A percentile compares a stretch with the other conserved stretches of the same genome.
Evolutionary conservation across 1,140 invertebrate genomes (phyloP).

Genomic region (Calliphora vicina): DNA sequence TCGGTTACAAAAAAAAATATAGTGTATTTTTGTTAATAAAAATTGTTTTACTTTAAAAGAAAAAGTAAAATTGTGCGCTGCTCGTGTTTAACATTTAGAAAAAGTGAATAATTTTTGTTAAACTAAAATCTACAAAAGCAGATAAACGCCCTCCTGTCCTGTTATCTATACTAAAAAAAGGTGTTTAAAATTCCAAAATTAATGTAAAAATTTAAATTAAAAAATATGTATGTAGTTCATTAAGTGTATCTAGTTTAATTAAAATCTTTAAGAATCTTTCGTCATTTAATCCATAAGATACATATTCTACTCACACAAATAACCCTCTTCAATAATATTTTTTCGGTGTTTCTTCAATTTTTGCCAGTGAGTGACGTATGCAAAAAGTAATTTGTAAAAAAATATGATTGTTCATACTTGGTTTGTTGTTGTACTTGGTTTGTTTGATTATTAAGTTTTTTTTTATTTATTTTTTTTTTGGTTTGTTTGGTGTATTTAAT

Average conservation of each 20-base stretch:
- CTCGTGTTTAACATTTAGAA: neutral
- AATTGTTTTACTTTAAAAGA: neutral
- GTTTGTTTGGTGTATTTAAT: too few relatives aligned
- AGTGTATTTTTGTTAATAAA: neutral
- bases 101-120: neutral
- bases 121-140: neutral
- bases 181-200: neutral
- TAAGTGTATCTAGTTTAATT: neutral
- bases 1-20: neutral
- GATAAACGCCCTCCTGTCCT: neutral
- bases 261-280: neutral
- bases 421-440: neutral
- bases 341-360: neutral
- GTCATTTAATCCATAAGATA: neutral
- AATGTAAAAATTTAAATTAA: neutral
- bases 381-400: neutral
- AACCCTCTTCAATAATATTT: neutral
- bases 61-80: neutral
- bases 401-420: neutral
- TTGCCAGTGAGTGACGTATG: neutral
- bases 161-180: neutral
- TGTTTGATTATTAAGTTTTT: neutral
- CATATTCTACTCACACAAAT: neutral
- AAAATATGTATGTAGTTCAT: too few relatives aligned
- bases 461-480: too few relatives aligned